These are phyloP conservation scores for Psittacula echo DNA, from an alignment of 2,797 vertebrate species.

Conservation along the genomic window DNA sequence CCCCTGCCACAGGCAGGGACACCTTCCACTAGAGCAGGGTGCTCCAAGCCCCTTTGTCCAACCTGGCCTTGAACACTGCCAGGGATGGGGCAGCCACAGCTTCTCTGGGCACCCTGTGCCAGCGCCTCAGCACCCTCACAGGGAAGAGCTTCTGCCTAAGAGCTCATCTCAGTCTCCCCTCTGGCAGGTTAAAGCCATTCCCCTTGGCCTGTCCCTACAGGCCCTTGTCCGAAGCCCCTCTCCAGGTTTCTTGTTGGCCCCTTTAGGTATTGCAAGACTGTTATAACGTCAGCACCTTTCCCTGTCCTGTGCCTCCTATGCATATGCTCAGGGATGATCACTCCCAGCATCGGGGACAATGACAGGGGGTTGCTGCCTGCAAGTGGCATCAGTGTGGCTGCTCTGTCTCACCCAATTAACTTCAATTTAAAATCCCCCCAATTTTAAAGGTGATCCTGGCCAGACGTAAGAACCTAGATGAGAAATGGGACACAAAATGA, in stretches of 20 bases:
- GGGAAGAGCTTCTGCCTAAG: background rate
- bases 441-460: background rate
- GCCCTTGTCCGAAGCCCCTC: too few relatives aligned
- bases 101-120: background rate
- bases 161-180: background rate
- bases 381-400: background rate
- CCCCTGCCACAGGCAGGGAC: background rate
- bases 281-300: background rate
- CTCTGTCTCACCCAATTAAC: background rate
- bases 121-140: background rate
- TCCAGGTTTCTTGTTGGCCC: background rate
- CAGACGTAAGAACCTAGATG: background rate
- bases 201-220: background rate
- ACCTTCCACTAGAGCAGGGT: background rate
- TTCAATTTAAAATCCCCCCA: background rate
- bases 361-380: background rate
- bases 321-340: background rate
- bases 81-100: too few relatives aligned
- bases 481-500: background rate
- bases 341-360: background rate
- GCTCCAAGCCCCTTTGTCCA: background rate
- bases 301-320: too few relatives aligned
- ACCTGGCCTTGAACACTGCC: background rate
- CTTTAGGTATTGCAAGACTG: background rate
- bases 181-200: background rate